A percentile compares a stretch with the other conserved stretches of the same genome.
Evolutionary conservation across 2,888 invertebrate genomes (phyloP).

Genomic region (Peribatodes rhomboidaria): DNA sequence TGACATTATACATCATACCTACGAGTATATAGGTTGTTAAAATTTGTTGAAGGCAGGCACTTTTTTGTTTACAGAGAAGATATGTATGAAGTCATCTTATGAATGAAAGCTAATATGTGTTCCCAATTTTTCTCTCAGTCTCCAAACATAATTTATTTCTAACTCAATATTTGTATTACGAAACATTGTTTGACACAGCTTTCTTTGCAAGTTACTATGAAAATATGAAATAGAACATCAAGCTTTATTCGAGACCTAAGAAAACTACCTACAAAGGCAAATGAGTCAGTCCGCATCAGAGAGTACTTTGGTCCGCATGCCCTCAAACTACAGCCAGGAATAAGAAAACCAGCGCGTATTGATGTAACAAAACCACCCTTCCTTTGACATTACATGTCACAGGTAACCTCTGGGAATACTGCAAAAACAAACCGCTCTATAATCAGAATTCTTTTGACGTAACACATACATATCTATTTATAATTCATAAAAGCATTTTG

Average conservation of each 20-base stretch:
- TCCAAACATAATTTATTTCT: constrained; percentile 2
- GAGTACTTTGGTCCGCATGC: constrained; percentile 9
- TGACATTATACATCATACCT: no score
- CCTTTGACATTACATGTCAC: constrained; percentile 40
- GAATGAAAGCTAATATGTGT: background rate
- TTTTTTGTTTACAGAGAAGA: background rate
- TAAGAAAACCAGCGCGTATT: constrained; percentile 33
- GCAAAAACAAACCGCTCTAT: constrained; percentile 26
- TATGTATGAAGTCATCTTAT: background rate
- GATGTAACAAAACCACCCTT: constrained; percentile 25
- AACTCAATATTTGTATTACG: background rate
- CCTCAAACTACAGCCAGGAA: constrained; percentile 23
- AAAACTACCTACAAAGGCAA: constrained; percentile 38
- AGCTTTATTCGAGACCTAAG: constrained; percentile 28
- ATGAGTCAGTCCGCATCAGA: background rate
- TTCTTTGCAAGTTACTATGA: constrained; percentile 7
- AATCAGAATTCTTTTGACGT: constrained; percentile 21
- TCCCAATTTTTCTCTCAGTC: background rate
- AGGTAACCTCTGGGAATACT: constrained; percentile 22
- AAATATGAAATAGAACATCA: constrained; percentile 1
- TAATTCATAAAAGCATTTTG: constrained; percentile 15
- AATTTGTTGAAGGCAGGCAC: no score
- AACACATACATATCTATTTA: constrained; percentile 13
- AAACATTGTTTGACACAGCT: background rate
- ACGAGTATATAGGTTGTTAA: no score